These are phyloP conservation scores for Ophraella communa DNA, from an alignment of 2,888 invertebrate genomes.

Conservation along the genomic window DNA sequence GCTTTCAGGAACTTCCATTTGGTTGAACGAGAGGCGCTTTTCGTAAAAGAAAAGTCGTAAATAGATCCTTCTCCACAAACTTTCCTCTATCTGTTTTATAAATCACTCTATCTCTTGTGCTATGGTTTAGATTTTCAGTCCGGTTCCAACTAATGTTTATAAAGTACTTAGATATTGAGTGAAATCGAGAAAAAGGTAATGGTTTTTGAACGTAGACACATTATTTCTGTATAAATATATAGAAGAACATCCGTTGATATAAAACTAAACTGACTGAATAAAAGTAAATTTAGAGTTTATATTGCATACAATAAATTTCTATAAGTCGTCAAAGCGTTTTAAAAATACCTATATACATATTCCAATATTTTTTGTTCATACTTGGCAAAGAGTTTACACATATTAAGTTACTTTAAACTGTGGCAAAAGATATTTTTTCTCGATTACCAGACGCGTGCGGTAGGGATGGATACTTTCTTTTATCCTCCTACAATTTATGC, in stretches of 20 bases:
- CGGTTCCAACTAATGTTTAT: constrained; percentile 19
- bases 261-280: background rate
- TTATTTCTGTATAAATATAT: background rate
- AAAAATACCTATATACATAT: too few species aligned
- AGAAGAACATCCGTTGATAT: background rate
- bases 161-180: constrained; percentile 7
- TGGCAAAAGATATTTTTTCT: too few species aligned
- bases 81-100: constrained; percentile 25
- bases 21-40: constrained; percentile 17
- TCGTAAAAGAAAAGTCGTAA: constrained; percentile 26
- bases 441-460: too few species aligned
- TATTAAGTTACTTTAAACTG: too few species aligned
- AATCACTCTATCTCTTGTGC: constrained; percentile 16
- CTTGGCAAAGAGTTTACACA: too few species aligned
- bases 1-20: constrained; percentile 22
- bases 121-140: constrained; percentile 16
- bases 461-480: too few species aligned
- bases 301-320: background rate
- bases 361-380: too few species aligned
- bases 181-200: background rate
- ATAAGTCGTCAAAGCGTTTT: background rate
- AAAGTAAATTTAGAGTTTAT: background rate
- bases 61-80: constrained; percentile 28
- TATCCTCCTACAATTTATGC: too few species aligned
- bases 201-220: background rate